Conservation (phyloP, 1,140 invertebrate genomes). For the Hypsibius dujardini region DNA sequence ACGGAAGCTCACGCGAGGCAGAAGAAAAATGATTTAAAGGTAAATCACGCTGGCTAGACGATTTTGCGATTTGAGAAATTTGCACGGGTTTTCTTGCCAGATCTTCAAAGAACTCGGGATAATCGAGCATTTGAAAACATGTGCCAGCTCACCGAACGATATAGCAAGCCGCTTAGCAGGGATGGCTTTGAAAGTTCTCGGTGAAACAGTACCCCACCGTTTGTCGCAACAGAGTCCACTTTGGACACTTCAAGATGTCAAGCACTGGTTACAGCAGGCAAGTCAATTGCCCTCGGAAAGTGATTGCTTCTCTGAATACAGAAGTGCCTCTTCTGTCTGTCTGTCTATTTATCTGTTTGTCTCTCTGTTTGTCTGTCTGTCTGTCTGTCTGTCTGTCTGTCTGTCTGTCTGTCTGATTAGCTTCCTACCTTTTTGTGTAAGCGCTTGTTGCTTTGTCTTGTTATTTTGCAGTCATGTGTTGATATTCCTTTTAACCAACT, state of each 20-base stretch:
- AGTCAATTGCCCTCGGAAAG: conserved; percentile 12
- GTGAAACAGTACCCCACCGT: conserved; percentile 89
- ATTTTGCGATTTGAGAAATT: conserved; percentile 6
- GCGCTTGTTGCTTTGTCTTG: too few species aligned
- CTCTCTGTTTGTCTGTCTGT: too few species aligned
- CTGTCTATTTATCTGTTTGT: too few species aligned
- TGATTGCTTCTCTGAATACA: too few species aligned
- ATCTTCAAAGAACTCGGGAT: conserved; percentile 86
- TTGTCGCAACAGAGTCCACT: conserved; percentile 90
- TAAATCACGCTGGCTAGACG: conserved; percentile 19
- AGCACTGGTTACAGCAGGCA: conserved; percentile 86
- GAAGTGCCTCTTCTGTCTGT: too few species aligned
- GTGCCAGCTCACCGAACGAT: conserved; percentile 91
- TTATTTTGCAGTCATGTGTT: too few species aligned
- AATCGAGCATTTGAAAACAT: conserved; percentile 80
- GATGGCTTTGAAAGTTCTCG: conserved; percentile 79
- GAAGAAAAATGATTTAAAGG: conserved; percentile 24
- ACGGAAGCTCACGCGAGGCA: conserved; percentile 98
- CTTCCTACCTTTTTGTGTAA: too few species aligned
- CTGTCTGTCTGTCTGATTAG: too few species aligned
- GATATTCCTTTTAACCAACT: too few species aligned
- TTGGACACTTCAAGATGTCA: conserved; percentile 88
- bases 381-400: too few species aligned
- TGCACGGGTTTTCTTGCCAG: conserved; percentile 24
- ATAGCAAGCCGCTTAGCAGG: conserved; percentile 91